These are phyloP conservation scores for Psittacus erithacus DNA, from an alignment of 2,113 vertebrate genomes.

Conservation along the genomic window DNA sequence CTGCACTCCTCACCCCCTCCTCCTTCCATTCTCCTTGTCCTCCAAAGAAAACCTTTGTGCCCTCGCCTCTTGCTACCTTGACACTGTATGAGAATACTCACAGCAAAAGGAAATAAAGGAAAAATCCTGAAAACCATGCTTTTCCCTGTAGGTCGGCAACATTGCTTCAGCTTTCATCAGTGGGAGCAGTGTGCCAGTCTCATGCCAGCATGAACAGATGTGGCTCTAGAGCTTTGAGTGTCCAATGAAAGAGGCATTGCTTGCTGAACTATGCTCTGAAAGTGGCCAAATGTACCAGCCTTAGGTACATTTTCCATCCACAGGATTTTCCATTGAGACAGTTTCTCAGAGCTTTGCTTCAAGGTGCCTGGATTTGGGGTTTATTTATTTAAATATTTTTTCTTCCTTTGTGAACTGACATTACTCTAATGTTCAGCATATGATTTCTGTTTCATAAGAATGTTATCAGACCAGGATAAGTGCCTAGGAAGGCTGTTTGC, in stretches of 20 bases:
- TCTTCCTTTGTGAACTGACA: conserved; percentile 22
- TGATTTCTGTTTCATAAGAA: conserved; percentile 19
- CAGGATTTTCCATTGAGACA: not conserved
- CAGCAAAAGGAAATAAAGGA: not conserved
- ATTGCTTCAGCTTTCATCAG: not conserved
- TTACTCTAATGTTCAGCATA: conserved; percentile 19
- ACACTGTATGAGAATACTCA: not conserved
- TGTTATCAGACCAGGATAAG: conserved; percentile 60
- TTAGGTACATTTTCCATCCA: not conserved
- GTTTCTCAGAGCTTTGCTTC: conserved; percentile 20
- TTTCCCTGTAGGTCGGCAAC: conserved; percentile 16
- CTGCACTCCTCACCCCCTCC: not conserved
- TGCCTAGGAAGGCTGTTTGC: not conserved
- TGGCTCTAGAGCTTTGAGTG: conserved; percentile 40
- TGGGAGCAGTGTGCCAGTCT: not conserved
- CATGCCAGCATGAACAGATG: not conserved
- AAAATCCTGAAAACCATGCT: not conserved
- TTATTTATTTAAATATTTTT: not conserved
- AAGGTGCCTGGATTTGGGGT: conserved; percentile 4
- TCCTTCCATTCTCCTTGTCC: not conserved
- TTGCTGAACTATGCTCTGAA: not conserved
- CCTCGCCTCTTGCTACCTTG: not conserved
- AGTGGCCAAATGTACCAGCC: not conserved
- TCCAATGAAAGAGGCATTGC: not conserved
- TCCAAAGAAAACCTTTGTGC: not conserved